phyloP scores from a whole-genome alignment of 2,797 vertebrate genomes.

The Acipenser ruthenus region DNA sequence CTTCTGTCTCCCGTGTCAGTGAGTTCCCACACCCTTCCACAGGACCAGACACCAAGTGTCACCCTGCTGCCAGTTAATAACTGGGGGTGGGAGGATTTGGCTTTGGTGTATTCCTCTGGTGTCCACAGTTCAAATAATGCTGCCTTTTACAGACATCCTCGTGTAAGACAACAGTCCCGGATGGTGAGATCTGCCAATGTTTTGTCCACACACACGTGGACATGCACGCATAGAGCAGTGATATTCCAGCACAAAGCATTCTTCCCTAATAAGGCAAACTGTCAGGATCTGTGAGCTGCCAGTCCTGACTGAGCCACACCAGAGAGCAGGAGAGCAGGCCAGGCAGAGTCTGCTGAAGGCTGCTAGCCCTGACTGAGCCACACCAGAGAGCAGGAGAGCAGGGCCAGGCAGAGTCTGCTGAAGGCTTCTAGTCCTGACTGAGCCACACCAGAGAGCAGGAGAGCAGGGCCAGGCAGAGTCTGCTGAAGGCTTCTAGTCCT shows the following conservation, averaged over 20 bases:
- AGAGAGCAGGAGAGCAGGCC: background rate
- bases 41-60: no score
- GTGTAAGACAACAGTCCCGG: constrained; percentile 17
- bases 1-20: no score
- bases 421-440: background rate
- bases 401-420: background rate
- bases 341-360: background rate
- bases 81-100: no score
- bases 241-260: constrained; percentile 13
- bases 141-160: background rate
- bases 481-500: background rate
- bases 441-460: constrained; percentile 3
- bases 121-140: background rate
- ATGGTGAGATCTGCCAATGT: constrained; percentile 22
- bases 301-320: background rate
- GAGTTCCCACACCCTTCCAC: no score
- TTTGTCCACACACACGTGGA: constrained; percentile 19
- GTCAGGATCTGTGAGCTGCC: constrained; percentile 1
- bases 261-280: constrained; percentile 21
- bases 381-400: background rate
- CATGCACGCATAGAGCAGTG: constrained; percentile 14
- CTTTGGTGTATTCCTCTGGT: background rate
- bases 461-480: no score
- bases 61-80: no score
- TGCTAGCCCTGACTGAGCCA: background rate